Evolutionary conservation across 1,140 invertebrate genomes (phyloP).

Genomic region (Drosophila mayri): DNA sequence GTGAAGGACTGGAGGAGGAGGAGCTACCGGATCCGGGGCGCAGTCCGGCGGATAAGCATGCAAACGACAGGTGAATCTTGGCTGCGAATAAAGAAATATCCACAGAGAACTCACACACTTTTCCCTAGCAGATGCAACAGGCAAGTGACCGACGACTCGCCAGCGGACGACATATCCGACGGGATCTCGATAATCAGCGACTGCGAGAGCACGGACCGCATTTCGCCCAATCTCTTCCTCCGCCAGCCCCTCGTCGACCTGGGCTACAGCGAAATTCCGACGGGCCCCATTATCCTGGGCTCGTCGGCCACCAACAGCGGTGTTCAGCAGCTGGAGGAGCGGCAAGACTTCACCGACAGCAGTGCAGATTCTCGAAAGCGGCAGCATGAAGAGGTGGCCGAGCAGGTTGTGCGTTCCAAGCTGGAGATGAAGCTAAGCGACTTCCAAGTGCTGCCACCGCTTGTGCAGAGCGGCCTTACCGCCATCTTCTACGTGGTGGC

Average conservation of each 20-base stretch:
- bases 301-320: not conserved
- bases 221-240: slow-evolving; percentile 71
- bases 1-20: slow-evolving; percentile 13
- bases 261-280: slow-evolving; percentile 41
- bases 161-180: slow-evolving; percentile 74
- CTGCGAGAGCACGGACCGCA: slow-evolving; percentile 76
- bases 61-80: slow-evolving; percentile 50
- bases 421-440: slow-evolving; percentile 8
- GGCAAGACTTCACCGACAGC: not conserved
- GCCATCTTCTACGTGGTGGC: slow-evolving; percentile 71
- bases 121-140: slow-evolving; percentile 37
- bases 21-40: not conserved
- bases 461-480: slow-evolving; percentile 61
- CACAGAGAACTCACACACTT: not conserved
- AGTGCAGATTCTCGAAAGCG: not conserved
- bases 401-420: not conserved
- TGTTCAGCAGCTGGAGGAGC: slow-evolving; percentile 11
- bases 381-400: not conserved
- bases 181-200: slow-evolving; percentile 84
- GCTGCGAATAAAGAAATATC: not conserved
- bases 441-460: slow-evolving; percentile 15
- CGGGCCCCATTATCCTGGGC: slow-evolving; percentile 18
- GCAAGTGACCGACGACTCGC: slow-evolving; percentile 54
- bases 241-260: slow-evolving; percentile 62
- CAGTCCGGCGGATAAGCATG: slow-evolving; percentile 40